phyloP scores from a whole-genome alignment of 2,888 invertebrate species.

The Nomada hirtipes region DNA sequence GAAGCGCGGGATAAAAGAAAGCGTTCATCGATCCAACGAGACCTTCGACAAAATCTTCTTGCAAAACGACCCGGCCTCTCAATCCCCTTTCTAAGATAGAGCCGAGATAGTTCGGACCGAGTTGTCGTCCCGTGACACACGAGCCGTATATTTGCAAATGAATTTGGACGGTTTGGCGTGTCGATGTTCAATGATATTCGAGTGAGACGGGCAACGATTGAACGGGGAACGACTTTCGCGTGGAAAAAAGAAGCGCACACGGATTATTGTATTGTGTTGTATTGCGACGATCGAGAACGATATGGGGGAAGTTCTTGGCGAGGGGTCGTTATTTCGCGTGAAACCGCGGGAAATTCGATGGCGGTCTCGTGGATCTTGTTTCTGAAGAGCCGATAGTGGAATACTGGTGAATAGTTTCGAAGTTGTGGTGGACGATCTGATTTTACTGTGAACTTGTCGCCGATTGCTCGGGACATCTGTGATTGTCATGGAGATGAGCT shows the following conservation, averaged over 20 bases:
- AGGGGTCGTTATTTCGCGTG: constrained; percentile 22
- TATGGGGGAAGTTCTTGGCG: not conserved
- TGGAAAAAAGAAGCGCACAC: not conserved
- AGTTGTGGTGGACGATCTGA: constrained; percentile 38
- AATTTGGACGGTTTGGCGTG: constrained; percentile 15
- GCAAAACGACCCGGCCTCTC: not conserved
- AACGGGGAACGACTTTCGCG: constrained; percentile 38
- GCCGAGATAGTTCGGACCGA: constrained; percentile 10
- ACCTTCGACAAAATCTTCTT: constrained; percentile 49
- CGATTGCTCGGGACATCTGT: not conserved
- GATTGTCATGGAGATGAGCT: constrained; percentile 65
- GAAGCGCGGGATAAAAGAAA: constrained; percentile 1
- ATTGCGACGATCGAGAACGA: constrained; percentile 17
- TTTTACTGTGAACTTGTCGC: not conserved
- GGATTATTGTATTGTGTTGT: not conserved
- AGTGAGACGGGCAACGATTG: constrained; percentile 31
- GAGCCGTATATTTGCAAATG: too few species aligned
- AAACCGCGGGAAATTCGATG: constrained; percentile 23
- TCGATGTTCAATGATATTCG: not conserved
- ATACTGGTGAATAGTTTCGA: not conserved
- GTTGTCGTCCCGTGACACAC: constrained; percentile 13
- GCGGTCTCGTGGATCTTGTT: constrained; percentile 1
- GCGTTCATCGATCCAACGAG: constrained; percentile 25
- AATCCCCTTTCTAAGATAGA: not conserved
- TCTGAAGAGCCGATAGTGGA: not conserved